These are phyloP conservation scores for Acinonyx jubatus DNA, from an alignment of 2,113 vertebrate genomes.

Conservation along the genomic window DNA sequence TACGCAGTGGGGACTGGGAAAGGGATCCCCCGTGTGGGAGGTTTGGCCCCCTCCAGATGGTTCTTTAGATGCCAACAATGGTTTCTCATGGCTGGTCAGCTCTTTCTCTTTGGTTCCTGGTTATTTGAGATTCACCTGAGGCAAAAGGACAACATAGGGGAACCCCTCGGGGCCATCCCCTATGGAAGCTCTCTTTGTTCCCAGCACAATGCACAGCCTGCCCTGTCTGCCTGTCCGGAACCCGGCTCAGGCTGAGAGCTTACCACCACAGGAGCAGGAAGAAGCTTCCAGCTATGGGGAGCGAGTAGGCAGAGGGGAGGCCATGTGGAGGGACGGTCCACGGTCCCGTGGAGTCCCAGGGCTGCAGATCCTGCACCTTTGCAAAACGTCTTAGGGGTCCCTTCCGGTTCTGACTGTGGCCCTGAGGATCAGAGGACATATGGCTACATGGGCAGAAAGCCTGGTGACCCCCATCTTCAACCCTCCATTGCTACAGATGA, in stretches of 20 bases:
- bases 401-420: not conserved
- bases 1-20: not conserved
- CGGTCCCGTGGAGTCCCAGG: no score
- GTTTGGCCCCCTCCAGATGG: not conserved
- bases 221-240: not conserved
- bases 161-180: not conserved
- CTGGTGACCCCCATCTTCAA: not conserved
- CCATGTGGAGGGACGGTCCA: accelerated
- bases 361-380: no score
- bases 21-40: not conserved
- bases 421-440: not conserved
- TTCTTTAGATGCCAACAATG: not conserved
- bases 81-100: not conserved
- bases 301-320: not conserved
- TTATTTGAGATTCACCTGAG: not conserved
- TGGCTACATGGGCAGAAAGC: not conserved
- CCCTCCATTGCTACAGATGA: not conserved
- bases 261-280: not conserved
- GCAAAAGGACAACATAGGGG: not conserved
- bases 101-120: not conserved
- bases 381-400: not conserved
- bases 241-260: not conserved
- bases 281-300: not conserved
- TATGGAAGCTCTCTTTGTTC: slow-evolving; percentile 13
- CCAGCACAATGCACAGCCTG: not conserved